phyloP scores from a whole-genome alignment of 2,888 invertebrate genomes.

The Pycnomerus fuliginosus region DNA sequence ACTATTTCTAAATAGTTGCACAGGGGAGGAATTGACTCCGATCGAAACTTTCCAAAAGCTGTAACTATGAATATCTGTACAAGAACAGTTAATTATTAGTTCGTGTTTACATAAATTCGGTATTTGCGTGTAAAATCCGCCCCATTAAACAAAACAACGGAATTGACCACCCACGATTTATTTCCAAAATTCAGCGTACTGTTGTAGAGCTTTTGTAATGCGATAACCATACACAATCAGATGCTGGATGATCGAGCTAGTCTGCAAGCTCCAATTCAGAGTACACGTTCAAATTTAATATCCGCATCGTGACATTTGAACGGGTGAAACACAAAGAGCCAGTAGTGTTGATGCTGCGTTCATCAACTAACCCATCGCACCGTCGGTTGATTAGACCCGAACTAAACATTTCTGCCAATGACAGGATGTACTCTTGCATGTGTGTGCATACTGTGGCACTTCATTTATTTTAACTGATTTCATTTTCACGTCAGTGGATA shows the following conservation, averaged over 20 bases:
- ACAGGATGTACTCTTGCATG: slow-evolving; percentile 17
- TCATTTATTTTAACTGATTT: not conserved
- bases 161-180: slow-evolving; percentile 11
- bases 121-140: slow-evolving; percentile 14
- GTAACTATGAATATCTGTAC: too few relatives aligned
- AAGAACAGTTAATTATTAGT: too few relatives aligned
- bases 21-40: too few relatives aligned
- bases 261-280: slow-evolving; percentile 7
- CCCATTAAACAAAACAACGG: slow-evolving; percentile 17
- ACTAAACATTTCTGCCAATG: slow-evolving; percentile 33
- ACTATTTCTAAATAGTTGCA: too few relatives aligned
- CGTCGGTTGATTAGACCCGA: slow-evolving; percentile 33
- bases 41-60: too few relatives aligned
- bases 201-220: slow-evolving; percentile 19
- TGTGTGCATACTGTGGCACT: not conserved
- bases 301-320: slow-evolving; percentile 33
- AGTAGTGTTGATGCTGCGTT: slow-evolving; percentile 20
- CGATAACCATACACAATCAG: slow-evolving; percentile 22
- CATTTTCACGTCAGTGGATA: too few relatives aligned
- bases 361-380: slow-evolving; percentile 30
- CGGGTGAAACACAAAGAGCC: slow-evolving; percentile 25
- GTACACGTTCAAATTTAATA: slow-evolving; percentile 33
- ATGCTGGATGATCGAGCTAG: slow-evolving; percentile 18
- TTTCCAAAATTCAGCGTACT: slow-evolving; percentile 16
- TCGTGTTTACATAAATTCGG: too few relatives aligned